Percentiles rank a stretch among this genome's conserved stretches.
These are phyloP conservation scores for Apoda limacodes DNA, from an alignment of 2,888 invertebrate species.

Conservation along the genomic window DNA sequence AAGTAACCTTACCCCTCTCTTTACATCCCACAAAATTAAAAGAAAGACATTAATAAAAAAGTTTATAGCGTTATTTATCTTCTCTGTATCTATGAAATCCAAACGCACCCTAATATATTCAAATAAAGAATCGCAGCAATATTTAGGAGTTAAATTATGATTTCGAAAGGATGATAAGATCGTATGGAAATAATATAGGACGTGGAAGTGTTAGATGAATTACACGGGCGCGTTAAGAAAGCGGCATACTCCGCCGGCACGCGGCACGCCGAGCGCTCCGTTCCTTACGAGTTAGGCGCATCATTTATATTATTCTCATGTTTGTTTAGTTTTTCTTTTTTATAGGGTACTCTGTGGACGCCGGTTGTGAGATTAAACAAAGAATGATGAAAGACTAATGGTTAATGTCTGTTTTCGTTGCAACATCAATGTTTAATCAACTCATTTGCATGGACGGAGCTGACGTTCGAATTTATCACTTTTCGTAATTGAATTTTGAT, in stretches of 20 bases:
- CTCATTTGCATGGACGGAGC: conserved; percentile 61
- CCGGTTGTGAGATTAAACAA: conserved; percentile 56
- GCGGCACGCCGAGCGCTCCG: conserved; percentile 44
- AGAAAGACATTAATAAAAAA: too few species aligned
- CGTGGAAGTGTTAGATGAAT: conserved; percentile 58
- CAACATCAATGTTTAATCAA: conserved; percentile 57
- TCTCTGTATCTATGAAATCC: too few species aligned
- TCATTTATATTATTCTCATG: conserved; percentile 66
- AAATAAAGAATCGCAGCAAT: too few species aligned
- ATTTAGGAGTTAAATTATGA: conserved; percentile 38
- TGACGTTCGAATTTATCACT: conserved; percentile 47
- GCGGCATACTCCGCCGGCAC: conserved; percentile 33
- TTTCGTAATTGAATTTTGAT: conserved; percentile 42
- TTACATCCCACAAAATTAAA: too few species aligned
- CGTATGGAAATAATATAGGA: conserved; percentile 56
- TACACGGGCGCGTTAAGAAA: conserved; percentile 52
- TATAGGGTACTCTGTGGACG: conserved; percentile 46
- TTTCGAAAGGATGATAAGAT: conserved; percentile 53
- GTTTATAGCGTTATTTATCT: too few species aligned
- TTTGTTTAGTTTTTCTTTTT: conserved; percentile 52
- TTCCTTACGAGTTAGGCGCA: conserved; percentile 59
- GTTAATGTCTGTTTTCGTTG: conserved; percentile 52
- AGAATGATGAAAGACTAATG: conserved; percentile 62
- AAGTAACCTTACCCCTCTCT: too few species aligned
- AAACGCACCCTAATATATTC: too few species aligned